Percentiles rank a stretch among this genome's conserved stretches.
phyloP scores from a whole-genome alignment of 2,113 vertebrate species.

The Todiramphus chloris region DNA sequence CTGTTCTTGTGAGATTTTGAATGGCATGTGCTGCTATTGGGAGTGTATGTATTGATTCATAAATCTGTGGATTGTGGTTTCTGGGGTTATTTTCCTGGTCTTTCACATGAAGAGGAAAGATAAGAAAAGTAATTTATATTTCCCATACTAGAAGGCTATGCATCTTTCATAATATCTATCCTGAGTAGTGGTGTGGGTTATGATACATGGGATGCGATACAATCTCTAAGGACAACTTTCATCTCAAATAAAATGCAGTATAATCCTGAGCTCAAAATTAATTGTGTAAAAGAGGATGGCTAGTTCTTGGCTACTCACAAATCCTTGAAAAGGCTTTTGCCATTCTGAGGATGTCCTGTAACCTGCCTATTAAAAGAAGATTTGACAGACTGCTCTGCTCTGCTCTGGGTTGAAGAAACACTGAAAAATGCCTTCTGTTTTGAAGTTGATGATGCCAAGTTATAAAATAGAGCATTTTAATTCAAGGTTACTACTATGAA shows the following conservation, averaged over 20 bases:
- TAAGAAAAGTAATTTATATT: constrained; percentile 41
- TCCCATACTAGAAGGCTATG: constrained; percentile 7
- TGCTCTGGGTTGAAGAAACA: neutral
- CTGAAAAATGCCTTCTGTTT: neutral
- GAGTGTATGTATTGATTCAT: constrained; percentile 9
- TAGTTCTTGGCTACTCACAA: neutral
- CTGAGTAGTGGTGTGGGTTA: neutral
- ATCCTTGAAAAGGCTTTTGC: neutral
- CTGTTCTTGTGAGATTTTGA: neutral
- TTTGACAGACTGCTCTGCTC: neutral
- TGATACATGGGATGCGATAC: neutral
- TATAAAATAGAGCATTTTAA: neutral
- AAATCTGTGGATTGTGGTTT: neutral
- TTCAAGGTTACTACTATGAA: neutral
- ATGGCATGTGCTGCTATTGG: neutral
- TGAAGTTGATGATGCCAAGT: neutral
- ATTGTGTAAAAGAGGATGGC: neutral
- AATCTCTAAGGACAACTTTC: constrained; percentile 9
- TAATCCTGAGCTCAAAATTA: constrained; percentile 15
- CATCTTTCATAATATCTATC: constrained; percentile 9
- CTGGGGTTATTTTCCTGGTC: neutral
- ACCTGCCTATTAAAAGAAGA: neutral
- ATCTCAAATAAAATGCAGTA: neutral
- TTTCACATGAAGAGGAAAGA: neutral
- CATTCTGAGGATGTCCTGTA: neutral